These are phyloP conservation scores for Pogonocherus hispidulus DNA, from an alignment of 2,888 invertebrate species.

Conservation along the genomic window DNA sequence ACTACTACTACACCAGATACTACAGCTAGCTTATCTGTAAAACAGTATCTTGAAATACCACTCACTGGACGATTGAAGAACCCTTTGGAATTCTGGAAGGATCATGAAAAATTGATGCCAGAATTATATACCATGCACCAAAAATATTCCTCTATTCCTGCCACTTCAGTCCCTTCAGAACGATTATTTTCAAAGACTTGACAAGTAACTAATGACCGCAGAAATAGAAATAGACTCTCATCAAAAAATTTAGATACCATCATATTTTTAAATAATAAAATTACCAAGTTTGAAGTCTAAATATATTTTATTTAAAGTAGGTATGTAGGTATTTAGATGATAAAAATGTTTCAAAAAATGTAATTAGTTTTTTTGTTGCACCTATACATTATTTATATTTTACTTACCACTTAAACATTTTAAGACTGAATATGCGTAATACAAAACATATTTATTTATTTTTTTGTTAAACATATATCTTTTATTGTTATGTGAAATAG, in stretches of 20 bases:
- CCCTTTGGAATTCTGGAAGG: background rate
- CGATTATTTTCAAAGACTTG: conserved; percentile 3
- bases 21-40: no score
- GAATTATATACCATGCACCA: background rate
- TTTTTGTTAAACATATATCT: no score
- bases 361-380: no score
- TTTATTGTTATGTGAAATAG: no score
- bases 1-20: background rate
- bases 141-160: background rate
- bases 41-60: background rate
- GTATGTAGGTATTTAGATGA: no score
- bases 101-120: background rate
- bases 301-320: no score
- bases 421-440: no score
- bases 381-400: no score
- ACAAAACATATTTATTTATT: no score
- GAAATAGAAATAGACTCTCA: conserved; percentile 1
- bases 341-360: no score
- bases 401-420: no score
- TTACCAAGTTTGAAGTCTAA: background rate
- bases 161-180: background rate
- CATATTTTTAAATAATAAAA: conserved; percentile 1
- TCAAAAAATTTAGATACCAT: background rate
- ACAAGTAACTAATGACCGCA: background rate
- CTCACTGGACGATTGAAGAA: background rate